Base-by-base conservation (phyloP, 2,888 invertebrate genomes). In the Flexamia atlantica region DNA sequence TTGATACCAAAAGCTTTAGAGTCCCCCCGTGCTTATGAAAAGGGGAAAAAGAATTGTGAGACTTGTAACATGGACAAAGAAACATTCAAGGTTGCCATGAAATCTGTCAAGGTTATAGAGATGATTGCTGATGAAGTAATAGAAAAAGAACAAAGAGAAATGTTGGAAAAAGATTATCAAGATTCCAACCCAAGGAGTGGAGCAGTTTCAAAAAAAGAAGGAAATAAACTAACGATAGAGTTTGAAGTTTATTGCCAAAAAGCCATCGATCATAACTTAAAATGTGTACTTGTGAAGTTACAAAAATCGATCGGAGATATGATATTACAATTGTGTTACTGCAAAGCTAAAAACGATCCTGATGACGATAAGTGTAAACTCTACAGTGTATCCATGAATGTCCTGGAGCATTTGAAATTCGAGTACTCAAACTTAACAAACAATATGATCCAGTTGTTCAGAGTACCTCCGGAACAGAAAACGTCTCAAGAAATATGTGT, bases 181-280 rank as follows among this genome's bases (percentile, higher is more conserved):
- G 30, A 64, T 23, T 23, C 4, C 20, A 53, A 53, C 20, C 3
- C 20, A 28, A 28, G 5, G 5, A 30, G 14, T 64, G 14, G 4
- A 20, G 14, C 28, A 4, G 30, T 5, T 64, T 28, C 2, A 10
- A 28, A 3, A 12, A 64, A 28, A 64, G 64, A 17, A 64, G 30
- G 17, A 64, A 64, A 25, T 1, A 64, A 64, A 14, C 12, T 64
- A 28, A 5, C 64, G 4, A 17, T 64, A 20, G 12, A 30, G 28
- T 64, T 64, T 64, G 64, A 64, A 30, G 64, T 64, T 2, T 64
- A 28, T 28, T 64, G 64, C 14, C 64, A 28, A 64, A 64, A 28
- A 64, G 64, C 28, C n/a, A 64, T 64, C 14, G 64, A 64, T 28
- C 64, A 64, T 30, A 64, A 64, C 28, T 64, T 64, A 64, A 64